Percentiles rank a stretch among this genome's conserved stretches.
Evolutionary conservation across 2,797 vertebrate genomes (phyloP).

Genomic region (Chelon labrosus): DNA sequence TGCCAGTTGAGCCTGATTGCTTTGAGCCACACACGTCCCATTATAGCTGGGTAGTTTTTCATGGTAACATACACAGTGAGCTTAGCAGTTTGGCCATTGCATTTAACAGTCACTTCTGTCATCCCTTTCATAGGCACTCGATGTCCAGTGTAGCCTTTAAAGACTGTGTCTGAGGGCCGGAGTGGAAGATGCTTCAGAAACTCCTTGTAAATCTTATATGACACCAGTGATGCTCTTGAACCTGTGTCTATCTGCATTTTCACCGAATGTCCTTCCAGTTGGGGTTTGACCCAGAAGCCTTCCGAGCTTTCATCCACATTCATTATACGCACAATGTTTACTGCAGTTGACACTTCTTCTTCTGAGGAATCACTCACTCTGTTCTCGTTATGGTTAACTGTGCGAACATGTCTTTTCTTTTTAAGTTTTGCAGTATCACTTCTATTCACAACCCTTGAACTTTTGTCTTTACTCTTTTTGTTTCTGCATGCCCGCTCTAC

Average conservation of each 20-base stretch:
- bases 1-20: neutral
- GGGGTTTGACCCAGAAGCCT: neutral
- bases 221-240: constrained; percentile 1
- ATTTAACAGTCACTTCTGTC: neutral
- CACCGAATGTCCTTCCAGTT: constrained; percentile 1
- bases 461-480: neutral
- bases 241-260: constrained; percentile 18
- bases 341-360: neutral
- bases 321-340: neutral
- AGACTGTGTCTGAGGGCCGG: accelerated
- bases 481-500: neutral
- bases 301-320: neutral
- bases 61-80: neutral
- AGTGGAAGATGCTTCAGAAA: neutral
- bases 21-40: neutral
- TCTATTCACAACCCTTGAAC: neutral
- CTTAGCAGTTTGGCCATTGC: neutral
- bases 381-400: neutral
- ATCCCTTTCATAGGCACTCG: neutral
- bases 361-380: neutral
- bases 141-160: neutral
- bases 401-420: neutral
- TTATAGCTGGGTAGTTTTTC: neutral
- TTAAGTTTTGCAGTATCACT: neutral
- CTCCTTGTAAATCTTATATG: neutral